Conservation (phyloP, 92 coral and sea anemone genomes). For the Muricea muricata region DNA sequence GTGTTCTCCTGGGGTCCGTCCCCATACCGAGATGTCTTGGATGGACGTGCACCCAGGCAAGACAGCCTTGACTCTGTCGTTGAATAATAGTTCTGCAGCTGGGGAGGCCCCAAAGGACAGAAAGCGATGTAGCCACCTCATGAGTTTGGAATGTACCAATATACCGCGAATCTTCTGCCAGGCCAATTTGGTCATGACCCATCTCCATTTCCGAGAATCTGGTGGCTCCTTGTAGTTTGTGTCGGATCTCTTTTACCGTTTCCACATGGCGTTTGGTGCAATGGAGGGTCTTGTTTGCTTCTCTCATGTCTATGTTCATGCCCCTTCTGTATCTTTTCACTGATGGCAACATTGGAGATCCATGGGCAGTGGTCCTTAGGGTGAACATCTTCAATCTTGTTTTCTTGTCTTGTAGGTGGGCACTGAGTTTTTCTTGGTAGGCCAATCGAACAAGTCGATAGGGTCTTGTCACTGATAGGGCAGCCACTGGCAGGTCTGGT, state of each 20-base stretch:
- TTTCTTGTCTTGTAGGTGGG: slow-evolving; percentile 44
- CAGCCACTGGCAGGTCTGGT: slow-evolving; percentile 12
- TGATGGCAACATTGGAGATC: too few species aligned
- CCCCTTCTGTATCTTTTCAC: slow-evolving; percentile 47
- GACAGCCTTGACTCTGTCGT: slow-evolving; percentile 26
- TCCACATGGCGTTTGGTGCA: slow-evolving; percentile 39
- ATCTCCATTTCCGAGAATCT: slow-evolving; percentile 22
- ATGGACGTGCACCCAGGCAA: slow-evolving; percentile 25
- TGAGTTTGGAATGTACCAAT: slow-evolving; percentile 36
- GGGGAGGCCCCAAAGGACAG: slow-evolving; percentile 37
- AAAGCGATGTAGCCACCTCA: slow-evolving; percentile 27
- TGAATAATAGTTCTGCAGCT: too few species aligned
- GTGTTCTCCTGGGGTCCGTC: neutral
- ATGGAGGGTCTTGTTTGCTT: slow-evolving; percentile 17
- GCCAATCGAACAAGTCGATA: too few species aligned
- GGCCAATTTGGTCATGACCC: slow-evolving; percentile 9
- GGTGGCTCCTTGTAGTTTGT: too few species aligned
- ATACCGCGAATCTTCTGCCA: slow-evolving; percentile 15
- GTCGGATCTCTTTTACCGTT: slow-evolving; percentile 33
- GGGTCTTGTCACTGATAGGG: slow-evolving; percentile 16
- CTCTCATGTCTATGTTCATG: too few species aligned
- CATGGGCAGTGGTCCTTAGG: too few species aligned
- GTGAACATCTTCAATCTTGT: too few species aligned
- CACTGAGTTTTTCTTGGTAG: slow-evolving; percentile 20
- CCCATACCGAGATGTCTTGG: slow-evolving; percentile 47